phyloP scores from a whole-genome alignment of 2,113 vertebrate species.

The Morone saxatilis region DNA sequence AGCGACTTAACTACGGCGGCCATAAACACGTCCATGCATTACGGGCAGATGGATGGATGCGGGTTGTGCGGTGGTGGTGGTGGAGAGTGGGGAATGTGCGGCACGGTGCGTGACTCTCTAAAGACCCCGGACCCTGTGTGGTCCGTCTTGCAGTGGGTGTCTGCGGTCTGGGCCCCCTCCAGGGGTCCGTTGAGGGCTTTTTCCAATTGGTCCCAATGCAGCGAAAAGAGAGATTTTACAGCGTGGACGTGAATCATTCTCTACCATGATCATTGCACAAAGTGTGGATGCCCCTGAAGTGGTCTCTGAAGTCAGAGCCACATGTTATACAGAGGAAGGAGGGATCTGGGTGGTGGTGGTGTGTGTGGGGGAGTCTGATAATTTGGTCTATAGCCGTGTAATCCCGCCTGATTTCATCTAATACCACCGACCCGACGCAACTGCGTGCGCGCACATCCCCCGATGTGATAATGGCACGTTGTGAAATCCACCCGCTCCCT shows the following conservation, averaged over 20 bases:
- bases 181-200: neutral
- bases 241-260: neutral
- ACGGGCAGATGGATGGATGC: conserved; percentile 66
- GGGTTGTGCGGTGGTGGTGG: neutral
- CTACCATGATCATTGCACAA: neutral
- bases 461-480: conserved; percentile 95
- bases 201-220: neutral
- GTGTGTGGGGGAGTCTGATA: conserved; percentile 82
- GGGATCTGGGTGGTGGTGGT: neutral
- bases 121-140: neutral
- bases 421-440: conserved; percentile 90
- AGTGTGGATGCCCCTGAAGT: conserved; percentile 2
- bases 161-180: neutral
- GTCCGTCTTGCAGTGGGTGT: neutral
- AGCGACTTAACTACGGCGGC: conserved; percentile 84
- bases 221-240: neutral
- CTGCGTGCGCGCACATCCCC: conserved; percentile 96
- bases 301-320: neutral
- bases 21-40: conserved; percentile 83
- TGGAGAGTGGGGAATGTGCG: neutral
- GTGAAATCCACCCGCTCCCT: conserved; percentile 96
- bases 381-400: conserved; percentile 93
- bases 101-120: conserved; percentile 33
- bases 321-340: neutral
- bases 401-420: conserved; percentile 98